Evolutionary conservation across 2,113 vertebrate genomes (phyloP).

Genomic region (Budorcas taxicolor): DNA sequence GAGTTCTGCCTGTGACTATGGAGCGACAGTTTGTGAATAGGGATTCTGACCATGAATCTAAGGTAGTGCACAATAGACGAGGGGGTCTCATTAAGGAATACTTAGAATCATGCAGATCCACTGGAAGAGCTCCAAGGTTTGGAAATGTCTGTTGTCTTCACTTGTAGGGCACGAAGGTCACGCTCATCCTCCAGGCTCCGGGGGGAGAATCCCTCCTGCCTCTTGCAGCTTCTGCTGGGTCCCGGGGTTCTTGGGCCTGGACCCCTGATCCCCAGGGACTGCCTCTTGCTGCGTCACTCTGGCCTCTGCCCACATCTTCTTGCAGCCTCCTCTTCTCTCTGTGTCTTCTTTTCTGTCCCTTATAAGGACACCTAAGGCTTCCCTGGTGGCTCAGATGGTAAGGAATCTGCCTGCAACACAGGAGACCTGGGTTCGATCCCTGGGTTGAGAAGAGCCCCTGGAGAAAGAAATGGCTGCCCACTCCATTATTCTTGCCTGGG

Average conservation of each 20-base stretch:
- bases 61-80: neutral
- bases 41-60: neutral
- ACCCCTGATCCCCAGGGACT: neutral
- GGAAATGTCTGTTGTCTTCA: neutral
- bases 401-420: neutral
- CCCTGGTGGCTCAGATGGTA: neutral
- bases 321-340: neutral
- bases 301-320: neutral
- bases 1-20: neutral
- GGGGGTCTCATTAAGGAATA: neutral
- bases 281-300: neutral
- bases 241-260: neutral
- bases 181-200: neutral
- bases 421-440: neutral
- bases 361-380: neutral
- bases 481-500: neutral
- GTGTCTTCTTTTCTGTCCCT: neutral
- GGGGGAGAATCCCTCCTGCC: neutral
- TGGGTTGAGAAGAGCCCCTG: neutral
- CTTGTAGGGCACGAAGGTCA: neutral
- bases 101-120: neutral
- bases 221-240: neutral
- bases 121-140: neutral
- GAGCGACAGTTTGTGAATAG: neutral
- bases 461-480: neutral